Percentiles rank a stretch among this genome's conserved stretches.
Conservation (phyloP, 2,888 invertebrate genomes). For the Melanargia galathea region DNA sequence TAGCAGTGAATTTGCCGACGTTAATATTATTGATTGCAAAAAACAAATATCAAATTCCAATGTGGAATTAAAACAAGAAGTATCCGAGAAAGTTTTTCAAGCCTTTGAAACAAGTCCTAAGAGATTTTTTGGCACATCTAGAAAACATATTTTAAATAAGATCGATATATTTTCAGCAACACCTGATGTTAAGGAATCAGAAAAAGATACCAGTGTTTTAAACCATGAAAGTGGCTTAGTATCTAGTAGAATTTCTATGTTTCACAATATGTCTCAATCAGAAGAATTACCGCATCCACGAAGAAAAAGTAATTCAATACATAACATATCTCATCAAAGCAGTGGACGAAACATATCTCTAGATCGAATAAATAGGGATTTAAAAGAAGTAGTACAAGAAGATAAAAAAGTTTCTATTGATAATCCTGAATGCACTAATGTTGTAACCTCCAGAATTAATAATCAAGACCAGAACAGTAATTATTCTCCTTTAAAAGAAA, state of each 20-base stretch:
- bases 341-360: slow-evolving; percentile 36
- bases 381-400: slow-evolving; percentile 10
- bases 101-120: slow-evolving; percentile 79
- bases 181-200: slow-evolving; percentile 53
- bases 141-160: slow-evolving; percentile 74
- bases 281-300: slow-evolving; percentile 58
- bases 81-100: slow-evolving; percentile 75
- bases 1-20: slow-evolving; percentile 18
- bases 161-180: slow-evolving; percentile 72
- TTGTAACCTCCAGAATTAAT: neutral
- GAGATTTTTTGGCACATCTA: slow-evolving; percentile 75
- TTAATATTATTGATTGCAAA: slow-evolving; percentile 28
- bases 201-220: slow-evolving; percentile 49
- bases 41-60: slow-evolving; percentile 34
- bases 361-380: slow-evolving; percentile 16
- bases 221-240: slow-evolving; percentile 71
- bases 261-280: slow-evolving; percentile 69
- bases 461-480: neutral
- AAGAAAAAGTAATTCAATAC: slow-evolving; percentile 62
- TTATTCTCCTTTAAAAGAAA: slow-evolving; percentile 50
- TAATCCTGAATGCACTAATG: neutral
- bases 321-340: slow-evolving; percentile 52
- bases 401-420: neutral
- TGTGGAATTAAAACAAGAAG: slow-evolving; percentile 58
- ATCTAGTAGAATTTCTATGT: slow-evolving; percentile 75